Evolutionary conservation across 2,888 invertebrate genomes (phyloP).

Genomic region (Plebejus anna): DNA sequence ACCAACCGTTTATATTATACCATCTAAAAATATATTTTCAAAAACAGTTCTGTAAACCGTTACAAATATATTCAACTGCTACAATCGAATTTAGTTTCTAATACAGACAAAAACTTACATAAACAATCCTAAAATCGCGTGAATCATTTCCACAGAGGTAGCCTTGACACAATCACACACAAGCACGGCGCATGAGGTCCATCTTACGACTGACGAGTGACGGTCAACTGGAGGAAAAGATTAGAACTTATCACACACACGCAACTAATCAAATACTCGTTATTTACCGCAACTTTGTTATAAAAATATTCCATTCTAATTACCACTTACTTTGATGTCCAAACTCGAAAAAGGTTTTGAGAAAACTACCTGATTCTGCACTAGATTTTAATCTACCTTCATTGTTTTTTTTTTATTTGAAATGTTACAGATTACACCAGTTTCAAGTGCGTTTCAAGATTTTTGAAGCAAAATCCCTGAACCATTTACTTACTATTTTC

Average conservation of each 20-base stretch:
- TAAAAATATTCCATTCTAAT: neutral
- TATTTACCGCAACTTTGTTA: neutral
- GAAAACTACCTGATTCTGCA: neutral
- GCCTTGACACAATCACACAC: constrained; percentile 28
- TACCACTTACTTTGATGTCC: neutral
- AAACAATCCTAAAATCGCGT: constrained; percentile 34
- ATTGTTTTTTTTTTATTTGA: neutral
- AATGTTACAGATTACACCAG: too few relatives aligned
- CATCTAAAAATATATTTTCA: neutral
- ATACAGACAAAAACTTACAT: constrained; percentile 35
- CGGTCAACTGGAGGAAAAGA: constrained; percentile 1
- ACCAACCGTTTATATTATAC: too few relatives aligned
- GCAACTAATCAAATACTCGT: neutral
- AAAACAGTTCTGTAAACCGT: neutral
- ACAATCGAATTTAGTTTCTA: neutral
- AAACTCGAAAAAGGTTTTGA: neutral
- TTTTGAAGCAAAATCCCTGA: too few relatives aligned
- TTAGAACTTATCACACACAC: neutral
- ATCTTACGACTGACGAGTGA: constrained; percentile 35
- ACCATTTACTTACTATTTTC: too few relatives aligned
- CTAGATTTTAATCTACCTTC: neutral
- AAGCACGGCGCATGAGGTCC: constrained; percentile 29
- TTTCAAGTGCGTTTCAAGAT: too few relatives aligned
- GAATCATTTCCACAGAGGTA: constrained; percentile 32
- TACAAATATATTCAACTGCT: neutral